Evolutionary conservation across 1,140 invertebrate genomes (phyloP), one percentile per base, ranked within the genome.

Genomic region (Macrobrachium nipponense): DNA sequence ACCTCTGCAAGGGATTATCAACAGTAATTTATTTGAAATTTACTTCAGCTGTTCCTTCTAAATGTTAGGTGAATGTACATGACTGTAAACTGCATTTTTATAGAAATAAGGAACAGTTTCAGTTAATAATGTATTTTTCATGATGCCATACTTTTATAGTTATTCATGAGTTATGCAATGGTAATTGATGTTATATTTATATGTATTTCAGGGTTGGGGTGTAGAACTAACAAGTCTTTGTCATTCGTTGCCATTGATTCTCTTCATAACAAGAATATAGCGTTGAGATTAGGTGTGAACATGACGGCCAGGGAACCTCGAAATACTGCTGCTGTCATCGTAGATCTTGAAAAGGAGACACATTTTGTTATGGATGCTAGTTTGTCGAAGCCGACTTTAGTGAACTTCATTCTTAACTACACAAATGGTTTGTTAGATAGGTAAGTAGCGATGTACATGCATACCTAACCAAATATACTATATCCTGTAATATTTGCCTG

Each of bases 301-400:
- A 43, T 86, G n/a, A 75, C 84, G 2, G n/a, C 84, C n/a, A 59
- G 27, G 10, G 77, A 80, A 12, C 84, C 78, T 14, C n/a, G 27
- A 66, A 80, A 80, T 51, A 86, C 84, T 11, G 84, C 84, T 1
- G 77, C 78, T 10, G 77, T 86, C n/a, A 86, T 86, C 27, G 66
- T 86, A 7, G 84, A 86, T 66, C 44, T 80, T 10, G n/a, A 80
- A 27, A 59, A 70, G 59, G 84, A 86, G n/a, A 51, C 77, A 10
- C 84, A 86, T 59, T 86, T 86, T 43, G 78, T 86, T 70, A 79
- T 86, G 77, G 84, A 86, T n/a, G 84, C 84, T 59, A 72, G 66
- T 43, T 73, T 86, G 36, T 86, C 84, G 14, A 86, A 86, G 51
- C 58, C 44, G 11, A 64, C 84, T 17, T 73, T 86, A 23, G 84